phyloP scores from a whole-genome alignment of 2,113 vertebrate species.

The Oxygymnocypris stewartii region DNA sequence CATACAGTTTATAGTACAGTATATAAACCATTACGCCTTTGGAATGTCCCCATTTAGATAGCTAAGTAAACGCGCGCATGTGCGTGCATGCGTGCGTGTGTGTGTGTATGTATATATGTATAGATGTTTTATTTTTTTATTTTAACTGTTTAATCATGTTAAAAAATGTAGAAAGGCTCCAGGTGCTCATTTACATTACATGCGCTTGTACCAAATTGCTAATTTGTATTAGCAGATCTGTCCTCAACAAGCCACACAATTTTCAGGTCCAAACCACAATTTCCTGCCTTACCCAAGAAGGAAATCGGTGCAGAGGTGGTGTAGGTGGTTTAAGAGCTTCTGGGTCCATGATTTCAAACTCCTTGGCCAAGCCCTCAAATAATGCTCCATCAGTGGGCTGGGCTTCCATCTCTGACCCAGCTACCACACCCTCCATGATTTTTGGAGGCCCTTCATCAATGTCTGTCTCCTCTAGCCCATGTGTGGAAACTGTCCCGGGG shows the following conservation, averaged over 20 bases:
- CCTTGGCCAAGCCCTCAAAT: conserved; percentile 67
- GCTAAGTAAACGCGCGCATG: no score
- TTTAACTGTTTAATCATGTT: neutral
- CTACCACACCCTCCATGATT: conserved; percentile 78
- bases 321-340: conserved; percentile 82
- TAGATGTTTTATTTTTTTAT: neutral
- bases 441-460: conserved; percentile 79
- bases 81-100: no score
- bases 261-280: neutral
- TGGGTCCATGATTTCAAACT: conserved; percentile 70
- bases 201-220: neutral
- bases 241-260: neutral
- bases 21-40: no score
- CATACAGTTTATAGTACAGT: no score
- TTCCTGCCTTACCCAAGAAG: conserved; percentile 80
- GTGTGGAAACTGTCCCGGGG: conserved; percentile 56
- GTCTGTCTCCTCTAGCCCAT: conserved; percentile 82
- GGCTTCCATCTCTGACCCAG: conserved; percentile 61
- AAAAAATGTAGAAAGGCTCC: neutral
- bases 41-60: no score
- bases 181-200: neutral
- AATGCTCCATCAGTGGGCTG: conserved; percentile 60
- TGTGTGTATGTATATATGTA: no score
- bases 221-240: neutral
- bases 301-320: conserved; percentile 85